These are phyloP conservation scores for Macquaria australasica DNA, from an alignment of 2,113 vertebrate genomes.

Conservation along the genomic window DNA sequence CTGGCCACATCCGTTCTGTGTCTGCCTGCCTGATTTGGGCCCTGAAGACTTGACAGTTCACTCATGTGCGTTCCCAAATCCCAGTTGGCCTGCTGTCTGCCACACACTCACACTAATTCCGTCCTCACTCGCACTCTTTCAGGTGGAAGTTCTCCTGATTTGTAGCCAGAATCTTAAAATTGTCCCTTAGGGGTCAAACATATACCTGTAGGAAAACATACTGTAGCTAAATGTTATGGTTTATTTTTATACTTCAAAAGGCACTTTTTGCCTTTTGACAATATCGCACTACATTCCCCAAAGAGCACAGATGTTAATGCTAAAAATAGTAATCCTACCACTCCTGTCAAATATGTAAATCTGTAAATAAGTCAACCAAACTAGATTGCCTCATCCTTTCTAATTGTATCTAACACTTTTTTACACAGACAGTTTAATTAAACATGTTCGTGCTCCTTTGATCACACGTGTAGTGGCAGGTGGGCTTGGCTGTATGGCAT, in stretches of 20 bases:
- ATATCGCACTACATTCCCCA: conserved; percentile 23
- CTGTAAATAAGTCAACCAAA: conserved; percentile 2
- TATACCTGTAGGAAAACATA: conserved; percentile 29
- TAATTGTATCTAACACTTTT: neutral
- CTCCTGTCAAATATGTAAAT: conserved; percentile 17
- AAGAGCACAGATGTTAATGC: conserved; percentile 44
- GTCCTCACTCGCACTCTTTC: conserved; percentile 44
- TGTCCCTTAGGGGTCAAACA: conserved; percentile 36
- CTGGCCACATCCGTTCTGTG: conserved; percentile 65
- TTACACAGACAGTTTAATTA: neutral
- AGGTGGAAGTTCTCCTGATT: conserved; percentile 60
- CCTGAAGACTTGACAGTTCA: conserved; percentile 69
- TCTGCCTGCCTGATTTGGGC: conserved; percentile 65
- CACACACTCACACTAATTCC: conserved; percentile 35
- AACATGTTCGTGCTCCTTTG: neutral
- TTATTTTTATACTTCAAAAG: conserved; percentile 33
- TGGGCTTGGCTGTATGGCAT: conserved; percentile 1
- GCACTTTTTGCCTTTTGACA: conserved; percentile 29
- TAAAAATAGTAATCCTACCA: conserved; percentile 34
- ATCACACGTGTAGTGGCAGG: conserved; percentile 6
- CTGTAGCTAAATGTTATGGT: conserved; percentile 28
- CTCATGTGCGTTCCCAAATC: conserved; percentile 73
- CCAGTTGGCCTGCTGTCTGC: conserved; percentile 60
- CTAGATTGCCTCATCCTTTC: neutral
- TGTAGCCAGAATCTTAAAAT: conserved; percentile 30